Base-by-base conservation (phyloP, 1,140 invertebrate genomes). In the Sycobia sp. region DNA sequence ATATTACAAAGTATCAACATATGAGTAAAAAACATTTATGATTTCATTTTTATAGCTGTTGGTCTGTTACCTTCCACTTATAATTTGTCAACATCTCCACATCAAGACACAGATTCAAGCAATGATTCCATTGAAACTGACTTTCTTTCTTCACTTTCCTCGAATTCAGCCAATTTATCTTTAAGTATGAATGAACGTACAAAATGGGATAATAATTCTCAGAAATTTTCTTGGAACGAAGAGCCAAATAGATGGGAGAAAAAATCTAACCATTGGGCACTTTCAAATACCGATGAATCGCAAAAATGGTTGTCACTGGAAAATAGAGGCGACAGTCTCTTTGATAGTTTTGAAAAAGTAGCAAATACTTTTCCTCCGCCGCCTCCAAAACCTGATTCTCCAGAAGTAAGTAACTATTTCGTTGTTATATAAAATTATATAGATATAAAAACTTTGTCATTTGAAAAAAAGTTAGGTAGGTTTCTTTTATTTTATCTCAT, bases 71-170 rank as follows among this genome's bases (percentile, higher is more conserved):
- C 82, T 51, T 72, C 78, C n/a, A 20, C 65, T 0, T 69, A 68
- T 2, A 57, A 69, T 23, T 23, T 70, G 0, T 61, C 70, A 10
- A 49, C 64, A 34, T 69, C 71, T 2, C 74, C 73, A 0, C 67
- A 75, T 44, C 69, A 72, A 14, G 77, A 77, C 59, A 73, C 71
- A 16, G 77, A 79, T 65, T 81, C 80, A 0, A 80, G 77, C 20
- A 81, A 74, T 22, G 79, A 81, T 47, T 81, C 79, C 0, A 64
- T 74, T 1, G 76, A 77, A 43, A 81, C 73, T 27, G 75, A 80
- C 66, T 65, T 44, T 23, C 23, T 41, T 34, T 69, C 71, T 10
- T 76, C 74, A 0, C 62, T 38, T 8, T 65, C 67, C n/a, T 16
- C 69, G 1, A 76, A 72, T 27, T 47, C 61, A 5, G 67, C 71